These are phyloP conservation scores for Plumapathes pennacea DNA, from an alignment of 92 coral and sea anemone species.

Conservation along the genomic window DNA sequence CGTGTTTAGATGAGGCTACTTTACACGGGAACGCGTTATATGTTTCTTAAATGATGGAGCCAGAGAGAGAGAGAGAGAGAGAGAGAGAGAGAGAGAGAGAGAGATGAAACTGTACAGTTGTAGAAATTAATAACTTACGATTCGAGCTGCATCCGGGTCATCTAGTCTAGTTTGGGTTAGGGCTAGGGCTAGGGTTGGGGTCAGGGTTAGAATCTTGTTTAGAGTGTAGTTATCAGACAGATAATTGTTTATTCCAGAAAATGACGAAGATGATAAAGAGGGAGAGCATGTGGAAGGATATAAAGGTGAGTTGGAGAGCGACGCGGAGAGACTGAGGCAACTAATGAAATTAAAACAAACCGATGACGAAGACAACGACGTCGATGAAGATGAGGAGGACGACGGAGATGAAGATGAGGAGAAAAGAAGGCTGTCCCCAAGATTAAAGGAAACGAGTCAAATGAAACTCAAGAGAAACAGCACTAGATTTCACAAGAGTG, in stretches of 20 bases:
- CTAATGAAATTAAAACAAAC: slow-evolving; percentile 32
- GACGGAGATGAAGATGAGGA: slow-evolving; percentile 38
- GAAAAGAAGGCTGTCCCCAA: slow-evolving; percentile 5
- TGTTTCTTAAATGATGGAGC: too few relatives aligned
- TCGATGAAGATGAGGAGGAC: slow-evolving; percentile 31
- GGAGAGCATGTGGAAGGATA: slow-evolving; percentile 36
- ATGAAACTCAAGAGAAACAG: slow-evolving; percentile 1
- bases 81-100: too few relatives aligned
- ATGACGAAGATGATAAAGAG: slow-evolving; percentile 31
- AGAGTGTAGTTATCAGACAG: too few relatives aligned
- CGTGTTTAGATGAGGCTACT: too few relatives aligned
- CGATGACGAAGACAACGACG: slow-evolving; percentile 11
- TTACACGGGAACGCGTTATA: too few relatives aligned
- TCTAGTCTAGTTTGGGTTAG: too few relatives aligned
- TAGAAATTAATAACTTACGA: too few relatives aligned
- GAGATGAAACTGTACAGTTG: too few relatives aligned
- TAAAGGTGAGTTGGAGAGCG: slow-evolving; percentile 39
- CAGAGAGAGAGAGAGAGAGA: too few relatives aligned
- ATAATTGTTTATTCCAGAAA: slow-evolving; percentile 12
- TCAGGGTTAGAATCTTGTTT: too few relatives aligned
- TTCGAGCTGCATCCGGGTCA: too few relatives aligned
- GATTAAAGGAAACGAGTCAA: slow-evolving; percentile 1
- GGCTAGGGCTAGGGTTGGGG: too few relatives aligned
- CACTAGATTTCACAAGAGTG: not conserved
- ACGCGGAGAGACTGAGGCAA: slow-evolving; percentile 36